Conservation (phyloP, 2,888 invertebrate species). For the Leptinotarsa tumamoca region DNA sequence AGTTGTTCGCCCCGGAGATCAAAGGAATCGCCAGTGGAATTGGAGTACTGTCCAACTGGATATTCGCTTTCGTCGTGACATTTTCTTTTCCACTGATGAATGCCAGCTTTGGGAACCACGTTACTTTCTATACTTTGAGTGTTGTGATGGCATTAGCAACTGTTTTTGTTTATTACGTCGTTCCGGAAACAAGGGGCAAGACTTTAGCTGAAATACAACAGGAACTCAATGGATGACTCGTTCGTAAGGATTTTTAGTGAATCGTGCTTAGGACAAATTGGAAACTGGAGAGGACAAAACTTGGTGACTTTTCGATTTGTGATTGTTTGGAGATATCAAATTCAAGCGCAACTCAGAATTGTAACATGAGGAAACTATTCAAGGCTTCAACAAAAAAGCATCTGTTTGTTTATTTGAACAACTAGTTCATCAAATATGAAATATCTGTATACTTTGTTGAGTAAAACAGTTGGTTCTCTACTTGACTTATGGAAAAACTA, state of each 20-base stretch:
- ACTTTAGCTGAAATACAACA: constrained; percentile 61
- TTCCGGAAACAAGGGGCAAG: constrained; percentile 64
- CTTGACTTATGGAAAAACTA: too few species aligned
- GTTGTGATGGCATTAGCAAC: constrained; percentile 57
- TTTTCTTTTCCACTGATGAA: constrained; percentile 62
- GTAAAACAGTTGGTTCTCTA: too few species aligned
- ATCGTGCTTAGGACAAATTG: not conserved
- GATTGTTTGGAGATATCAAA: too few species aligned
- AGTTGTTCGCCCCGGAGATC: constrained; percentile 62
- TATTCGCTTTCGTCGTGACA: constrained; percentile 61
- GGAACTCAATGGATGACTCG: constrained; percentile 46
- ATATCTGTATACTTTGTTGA: too few species aligned
- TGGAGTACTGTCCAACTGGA: constrained; percentile 61
- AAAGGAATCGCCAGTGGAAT: constrained; percentile 62
- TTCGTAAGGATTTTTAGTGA: not conserved
- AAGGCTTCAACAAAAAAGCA: too few species aligned
- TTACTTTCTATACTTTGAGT: constrained; percentile 62
- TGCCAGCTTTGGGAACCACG: constrained; percentile 56
- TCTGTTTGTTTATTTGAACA: too few species aligned
- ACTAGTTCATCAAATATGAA: too few species aligned
- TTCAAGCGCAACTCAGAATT: too few species aligned
- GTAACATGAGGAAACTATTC: too few species aligned
- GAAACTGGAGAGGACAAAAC: too few species aligned
- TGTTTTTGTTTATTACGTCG: constrained; percentile 57
- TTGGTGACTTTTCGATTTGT: too few species aligned